Evolutionary conservation across 2,888 invertebrate genomes (phyloP).

Genomic region (Dryococelus australis): DNA sequence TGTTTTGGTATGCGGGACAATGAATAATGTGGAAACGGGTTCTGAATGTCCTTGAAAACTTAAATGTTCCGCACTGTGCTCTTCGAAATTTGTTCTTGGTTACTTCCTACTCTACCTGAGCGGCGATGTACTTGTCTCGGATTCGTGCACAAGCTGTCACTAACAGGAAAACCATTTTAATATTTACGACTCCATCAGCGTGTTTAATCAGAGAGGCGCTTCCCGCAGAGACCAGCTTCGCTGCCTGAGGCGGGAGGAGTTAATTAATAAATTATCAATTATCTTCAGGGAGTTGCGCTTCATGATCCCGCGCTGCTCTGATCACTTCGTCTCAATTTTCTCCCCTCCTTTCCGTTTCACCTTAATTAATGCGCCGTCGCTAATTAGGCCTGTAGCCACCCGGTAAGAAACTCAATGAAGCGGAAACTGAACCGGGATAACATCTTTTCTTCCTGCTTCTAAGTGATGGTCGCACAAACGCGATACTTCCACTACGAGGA

Average conservation of each 20-base stretch:
- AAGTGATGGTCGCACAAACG: too few species aligned
- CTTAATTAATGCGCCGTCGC: neutral
- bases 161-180: neutral
- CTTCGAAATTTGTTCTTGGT: neutral
- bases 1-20: too few species aligned
- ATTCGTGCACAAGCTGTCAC: neutral
- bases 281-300: neutral
- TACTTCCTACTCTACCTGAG: neutral
- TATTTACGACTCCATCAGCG: neutral
- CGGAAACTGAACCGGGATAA: too few species aligned
- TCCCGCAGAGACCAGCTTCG: neutral
- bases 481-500: too few species aligned
- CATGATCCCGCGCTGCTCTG: neutral
- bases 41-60: too few species aligned
- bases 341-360: neutral
- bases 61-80: too few species aligned
- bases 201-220: neutral
- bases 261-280: constrained; percentile 16
- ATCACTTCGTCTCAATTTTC: neutral
- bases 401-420: neutral
- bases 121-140: too few species aligned
- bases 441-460: too few species aligned
- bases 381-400: neutral
- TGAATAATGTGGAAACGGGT: too few species aligned
- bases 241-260: neutral